Base-by-base conservation (phyloP, 1,140 invertebrate species). In the Manduca sexta region DNA sequence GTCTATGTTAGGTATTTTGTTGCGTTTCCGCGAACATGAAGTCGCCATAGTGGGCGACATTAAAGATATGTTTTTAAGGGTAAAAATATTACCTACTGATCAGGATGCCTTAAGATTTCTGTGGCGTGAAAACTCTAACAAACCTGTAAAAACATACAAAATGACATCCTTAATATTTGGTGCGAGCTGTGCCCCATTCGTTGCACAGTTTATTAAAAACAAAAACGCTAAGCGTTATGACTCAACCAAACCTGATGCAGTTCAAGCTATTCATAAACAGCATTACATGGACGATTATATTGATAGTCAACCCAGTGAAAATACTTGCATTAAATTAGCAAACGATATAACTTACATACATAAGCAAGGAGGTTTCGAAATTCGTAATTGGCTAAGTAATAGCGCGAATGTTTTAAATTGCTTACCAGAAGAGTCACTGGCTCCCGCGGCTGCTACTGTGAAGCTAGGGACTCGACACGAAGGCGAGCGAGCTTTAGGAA, bases 11-110 rank as follows among this genome's bases (percentile, higher is more conserved):
- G 64, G 62, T 14, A 62, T 69, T 10, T 45, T 76, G 43, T 38
- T 73, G 2, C 49, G 58, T 1, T 71, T 71, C 39, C 15, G 74
- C 4, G 56, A 73, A 45, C 40, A 61, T 44, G 40, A n/a, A 6
- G 35, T 69, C 6, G 74, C 55, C 1, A 45, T 67, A n/a, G 26
- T 39, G 6, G 60, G 50, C 12, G 56, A 56, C 16, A 60, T 64
- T 3, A 53, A 51, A 13, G 57, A 64, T 11, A 60, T 64, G 57
- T 64, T 62, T 48, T 29, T 62, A 2, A 16, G 50, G 14, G 18
- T 70, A 2, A 64, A 62, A 52, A 60, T 70, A 2, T 2, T 13
- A 3, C 17, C 30, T 1, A 39, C 42, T 13, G 45, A 52, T 38
- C 50, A 47, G 30, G 13, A 52, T 26, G 39, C 37, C 8, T 52